These are phyloP conservation scores for Picus viridis DNA, from an alignment of 2,797 vertebrate species.

Conservation along the genomic window DNA sequence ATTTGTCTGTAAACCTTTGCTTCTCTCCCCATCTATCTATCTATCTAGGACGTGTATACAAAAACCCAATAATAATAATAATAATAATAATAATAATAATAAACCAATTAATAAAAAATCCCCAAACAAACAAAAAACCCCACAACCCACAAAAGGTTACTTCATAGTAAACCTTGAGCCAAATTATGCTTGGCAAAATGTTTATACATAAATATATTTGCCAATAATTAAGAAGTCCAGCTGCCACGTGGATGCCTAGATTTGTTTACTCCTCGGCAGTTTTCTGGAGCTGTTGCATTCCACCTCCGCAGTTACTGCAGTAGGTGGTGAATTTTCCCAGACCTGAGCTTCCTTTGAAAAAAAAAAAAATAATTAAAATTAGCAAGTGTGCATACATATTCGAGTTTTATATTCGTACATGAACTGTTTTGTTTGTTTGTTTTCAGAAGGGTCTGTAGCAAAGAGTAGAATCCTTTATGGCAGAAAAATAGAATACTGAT, in stretches of 20 bases:
- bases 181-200: conserved; percentile 70
- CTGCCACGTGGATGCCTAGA: conserved; percentile 37
- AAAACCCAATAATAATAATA: neutral
- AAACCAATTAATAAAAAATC: no score
- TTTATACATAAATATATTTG: conserved; percentile 73
- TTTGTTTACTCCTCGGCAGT: conserved; percentile 36
- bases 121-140: no score
- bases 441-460: neutral
- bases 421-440: neutral
- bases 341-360: neutral
- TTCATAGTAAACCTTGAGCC: conserved; percentile 64
- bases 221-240: conserved; percentile 67
- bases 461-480: neutral
- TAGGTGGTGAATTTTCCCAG: neutral
- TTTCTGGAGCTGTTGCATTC: conserved; percentile 51
- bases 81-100: no score
- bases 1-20: conserved; percentile 24
- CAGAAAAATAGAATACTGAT: neutral
- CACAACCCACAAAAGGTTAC: conserved; percentile 38
- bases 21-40: conserved; percentile 25
- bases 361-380: no score
- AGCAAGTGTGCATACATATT: neutral
- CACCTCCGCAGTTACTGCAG: conserved; percentile 42
- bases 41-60: conserved; percentile 63
- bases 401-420: neutral